Conservation (phyloP, 2,113 vertebrate genomes). For the Xiphophorus hellerii region DNA sequence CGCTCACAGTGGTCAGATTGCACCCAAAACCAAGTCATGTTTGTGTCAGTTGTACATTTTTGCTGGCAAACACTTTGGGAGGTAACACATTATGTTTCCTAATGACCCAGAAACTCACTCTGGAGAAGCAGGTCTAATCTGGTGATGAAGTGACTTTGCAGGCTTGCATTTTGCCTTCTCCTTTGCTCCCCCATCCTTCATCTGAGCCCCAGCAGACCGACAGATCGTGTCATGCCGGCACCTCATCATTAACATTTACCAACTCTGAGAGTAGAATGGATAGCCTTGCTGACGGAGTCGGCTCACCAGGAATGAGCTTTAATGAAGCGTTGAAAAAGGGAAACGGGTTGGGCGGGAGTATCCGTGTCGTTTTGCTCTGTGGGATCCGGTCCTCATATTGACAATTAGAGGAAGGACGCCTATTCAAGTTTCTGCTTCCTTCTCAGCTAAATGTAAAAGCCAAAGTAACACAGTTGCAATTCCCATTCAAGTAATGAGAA, state of each 20-base stretch:
- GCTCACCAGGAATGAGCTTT: conserved; percentile 18
- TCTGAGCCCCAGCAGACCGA: conserved; percentile 10
- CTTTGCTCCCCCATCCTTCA: conserved; percentile 30
- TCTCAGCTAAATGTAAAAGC: too few relatives aligned
- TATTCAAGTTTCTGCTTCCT: too few relatives aligned
- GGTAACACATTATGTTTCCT: conserved; percentile 10
- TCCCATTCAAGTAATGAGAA: too few relatives aligned
- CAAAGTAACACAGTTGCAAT: too few relatives aligned
- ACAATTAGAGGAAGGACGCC: too few relatives aligned
- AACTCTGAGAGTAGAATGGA: conserved; percentile 39
- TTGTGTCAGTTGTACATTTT: not conserved
- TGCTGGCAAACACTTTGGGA: conserved; percentile 12
- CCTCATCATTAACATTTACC: conserved; percentile 58
- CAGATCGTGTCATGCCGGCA: not conserved
- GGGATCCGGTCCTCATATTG: too few relatives aligned
- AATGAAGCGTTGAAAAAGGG: conserved; percentile 31
- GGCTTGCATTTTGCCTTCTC: not conserved
- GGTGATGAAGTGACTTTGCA: not conserved
- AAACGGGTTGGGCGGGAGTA: not conserved
- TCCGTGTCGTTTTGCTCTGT: not conserved
- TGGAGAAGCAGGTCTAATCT: not conserved
- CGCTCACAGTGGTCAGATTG: not conserved
- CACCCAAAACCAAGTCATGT: not conserved
- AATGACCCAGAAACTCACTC: not conserved
- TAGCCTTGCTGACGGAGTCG: conserved; percentile 3